A percentile compares a stretch with the other conserved stretches of the same genome.
phyloP scores from a whole-genome alignment of 2,113 vertebrate species.

The Mustelus asterias region DNA sequence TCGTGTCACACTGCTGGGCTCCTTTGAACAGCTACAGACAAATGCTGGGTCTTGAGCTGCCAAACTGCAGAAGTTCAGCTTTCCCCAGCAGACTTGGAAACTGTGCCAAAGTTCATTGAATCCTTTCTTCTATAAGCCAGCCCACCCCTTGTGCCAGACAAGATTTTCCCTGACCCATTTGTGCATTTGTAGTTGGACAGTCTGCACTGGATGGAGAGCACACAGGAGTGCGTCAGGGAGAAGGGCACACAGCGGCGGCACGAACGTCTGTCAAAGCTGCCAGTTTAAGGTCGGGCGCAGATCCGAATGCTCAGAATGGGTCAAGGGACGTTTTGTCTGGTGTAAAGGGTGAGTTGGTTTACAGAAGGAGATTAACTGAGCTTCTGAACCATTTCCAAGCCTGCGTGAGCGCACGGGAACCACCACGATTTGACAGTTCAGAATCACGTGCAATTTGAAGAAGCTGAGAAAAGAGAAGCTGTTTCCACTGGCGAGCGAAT shows the following conservation, averaged over 20 bases:
- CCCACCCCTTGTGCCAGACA: not conserved
- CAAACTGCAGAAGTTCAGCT: not conserved
- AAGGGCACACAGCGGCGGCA: not conserved
- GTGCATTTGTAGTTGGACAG: not conserved
- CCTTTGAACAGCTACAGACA: not conserved
- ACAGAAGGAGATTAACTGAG: not conserved
- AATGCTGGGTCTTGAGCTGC: not conserved
- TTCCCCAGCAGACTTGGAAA: not conserved
- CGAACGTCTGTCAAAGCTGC: not conserved
- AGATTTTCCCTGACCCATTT: not conserved
- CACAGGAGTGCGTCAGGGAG: not conserved
- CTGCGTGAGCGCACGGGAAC: not conserved
- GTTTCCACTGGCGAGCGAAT: not conserved
- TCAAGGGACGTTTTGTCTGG: not conserved
- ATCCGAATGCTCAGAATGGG: not conserved
- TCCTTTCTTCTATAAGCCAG: not conserved
- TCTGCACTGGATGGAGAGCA: not conserved
- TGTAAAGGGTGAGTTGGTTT: not conserved
- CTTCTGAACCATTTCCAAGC: not conserved
- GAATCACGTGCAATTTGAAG: not conserved
- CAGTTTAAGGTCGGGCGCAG: not conserved
- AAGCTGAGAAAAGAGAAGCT: not conserved
- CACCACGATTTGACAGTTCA: not conserved
- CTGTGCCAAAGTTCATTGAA: not conserved
- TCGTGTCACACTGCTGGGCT: not conserved